Conservation (phyloP, 2,113 vertebrate genomes). For the Tupaia tana region DNA sequence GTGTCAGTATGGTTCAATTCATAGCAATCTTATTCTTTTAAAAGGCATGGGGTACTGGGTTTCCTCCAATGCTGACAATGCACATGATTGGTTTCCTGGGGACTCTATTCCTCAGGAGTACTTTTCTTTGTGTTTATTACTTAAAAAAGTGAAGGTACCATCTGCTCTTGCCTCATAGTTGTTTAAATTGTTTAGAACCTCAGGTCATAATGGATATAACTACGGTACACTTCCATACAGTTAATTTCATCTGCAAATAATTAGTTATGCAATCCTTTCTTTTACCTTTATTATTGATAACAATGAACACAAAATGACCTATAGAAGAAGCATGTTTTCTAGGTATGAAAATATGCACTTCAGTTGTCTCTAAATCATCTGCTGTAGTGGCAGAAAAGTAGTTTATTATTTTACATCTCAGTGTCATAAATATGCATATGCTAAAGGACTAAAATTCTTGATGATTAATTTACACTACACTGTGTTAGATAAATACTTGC, state of each 20-base stretch:
- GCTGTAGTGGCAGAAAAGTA: neutral
- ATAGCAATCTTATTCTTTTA: conserved; percentile 21
- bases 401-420: neutral
- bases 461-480: neutral
- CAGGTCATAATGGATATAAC: neutral
- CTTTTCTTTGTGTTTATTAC: conserved; percentile 41
- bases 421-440: neutral
- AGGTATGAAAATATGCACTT: neutral
- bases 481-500: neutral
- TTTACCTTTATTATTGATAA: neutral
- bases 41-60: neutral
- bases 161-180: conserved; percentile 27
- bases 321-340: rapidly evolving
- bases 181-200: conserved; percentile 64
- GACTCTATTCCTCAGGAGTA: neutral
- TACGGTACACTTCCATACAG: neutral
- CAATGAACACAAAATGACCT: neutral
- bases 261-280: neutral
- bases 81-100: neutral
- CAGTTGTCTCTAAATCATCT: neutral
- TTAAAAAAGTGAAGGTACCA: conserved; percentile 52
- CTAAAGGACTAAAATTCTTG: neutral
- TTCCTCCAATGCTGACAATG: conserved; percentile 51
- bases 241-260: conserved; percentile 18
- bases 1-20: conserved; percentile 42